These are phyloP conservation scores for Melanotaenia parkinsoni DNA, from an alignment of 2,797 vertebrate species.

Conservation along the genomic window DNA sequence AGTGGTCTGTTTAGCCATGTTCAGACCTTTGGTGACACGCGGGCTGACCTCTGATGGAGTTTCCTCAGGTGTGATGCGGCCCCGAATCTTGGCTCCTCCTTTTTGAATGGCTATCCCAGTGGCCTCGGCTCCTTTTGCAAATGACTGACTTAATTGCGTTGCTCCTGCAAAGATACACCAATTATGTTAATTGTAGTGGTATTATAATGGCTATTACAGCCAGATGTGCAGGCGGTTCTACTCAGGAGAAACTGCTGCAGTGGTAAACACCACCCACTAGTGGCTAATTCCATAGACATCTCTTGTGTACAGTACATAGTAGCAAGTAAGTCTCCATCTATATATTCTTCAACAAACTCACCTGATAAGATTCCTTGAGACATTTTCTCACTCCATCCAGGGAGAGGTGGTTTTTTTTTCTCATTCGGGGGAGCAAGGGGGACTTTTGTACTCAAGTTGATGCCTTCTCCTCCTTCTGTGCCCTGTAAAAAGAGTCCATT, in stretches of 20 bases:
- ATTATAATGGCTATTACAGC: not conserved
- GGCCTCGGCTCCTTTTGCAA: conserved; percentile 91
- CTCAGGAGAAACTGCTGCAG: not conserved
- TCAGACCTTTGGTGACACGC: conserved; percentile 86
- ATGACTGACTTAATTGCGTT: conserved; percentile 88
- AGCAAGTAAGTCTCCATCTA: too few species aligned
- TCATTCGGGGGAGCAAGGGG: conserved; percentile 66
- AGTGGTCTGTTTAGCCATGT: conserved; percentile 88
- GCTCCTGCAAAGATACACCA: conserved; percentile 82
- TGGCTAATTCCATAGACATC: conserved; percentile 22
- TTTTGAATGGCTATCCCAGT: conserved; percentile 93
- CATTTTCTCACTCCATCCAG: conserved; percentile 95
- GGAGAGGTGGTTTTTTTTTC: conserved; percentile 76
- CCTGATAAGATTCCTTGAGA: conserved; percentile 93
- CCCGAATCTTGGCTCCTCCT: conserved; percentile 90
- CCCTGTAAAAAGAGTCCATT: conserved; percentile 71
- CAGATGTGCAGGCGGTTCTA: not conserved
- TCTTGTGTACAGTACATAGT: not conserved
- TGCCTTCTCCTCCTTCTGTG: conserved; percentile 76
- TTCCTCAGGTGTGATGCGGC: conserved; percentile 92
- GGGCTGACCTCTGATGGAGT: conserved; percentile 91
- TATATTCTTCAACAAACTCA: conserved; percentile 31
- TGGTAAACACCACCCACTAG: conserved; percentile 53
- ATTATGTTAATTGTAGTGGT: not conserved
- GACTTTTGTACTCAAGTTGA: conserved; percentile 87